Percentiles rank a stretch among this genome's conserved stretches.
These are phyloP conservation scores for Fregetta grallaria DNA, from an alignment of 2,113 vertebrate genomes.

Conservation along the genomic window DNA sequence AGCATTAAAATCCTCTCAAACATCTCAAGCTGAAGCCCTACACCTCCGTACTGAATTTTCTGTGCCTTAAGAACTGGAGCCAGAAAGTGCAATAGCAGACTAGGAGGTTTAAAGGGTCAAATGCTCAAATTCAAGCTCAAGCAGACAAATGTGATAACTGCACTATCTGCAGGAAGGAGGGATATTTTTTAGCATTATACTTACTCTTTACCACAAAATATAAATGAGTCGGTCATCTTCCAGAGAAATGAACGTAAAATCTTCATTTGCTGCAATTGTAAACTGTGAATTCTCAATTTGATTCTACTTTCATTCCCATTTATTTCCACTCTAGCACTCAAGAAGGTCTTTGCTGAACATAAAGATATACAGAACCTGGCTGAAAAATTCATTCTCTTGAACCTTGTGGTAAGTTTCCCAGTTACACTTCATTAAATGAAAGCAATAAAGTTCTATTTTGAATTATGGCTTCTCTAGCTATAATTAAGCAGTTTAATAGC, in stretches of 20 bases:
- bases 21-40: neutral
- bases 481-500: neutral
- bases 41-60: neutral
- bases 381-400: slow-evolving; percentile 89
- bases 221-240: neutral
- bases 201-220: neutral
- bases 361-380: slow-evolving; percentile 86
- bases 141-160: neutral
- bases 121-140: neutral
- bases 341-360: slow-evolving; percentile 85
- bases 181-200: neutral
- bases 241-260: neutral
- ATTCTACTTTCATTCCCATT: neutral
- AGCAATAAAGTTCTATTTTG: neutral
- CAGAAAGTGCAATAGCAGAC: neutral
- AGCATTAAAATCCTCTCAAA: neutral
- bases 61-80: neutral
- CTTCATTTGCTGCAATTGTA: neutral
- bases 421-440: neutral
- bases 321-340: slow-evolving; percentile 78
- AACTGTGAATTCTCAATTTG: neutral
- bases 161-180: neutral
- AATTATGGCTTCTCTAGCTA: neutral
- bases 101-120: neutral
- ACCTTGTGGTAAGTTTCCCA: slow-evolving; percentile 84